Evolutionary conservation across 2,797 vertebrate genomes (phyloP), one percentile per base, ranked within the genome.

Genomic region (Brachyalestes nurse): DNA sequence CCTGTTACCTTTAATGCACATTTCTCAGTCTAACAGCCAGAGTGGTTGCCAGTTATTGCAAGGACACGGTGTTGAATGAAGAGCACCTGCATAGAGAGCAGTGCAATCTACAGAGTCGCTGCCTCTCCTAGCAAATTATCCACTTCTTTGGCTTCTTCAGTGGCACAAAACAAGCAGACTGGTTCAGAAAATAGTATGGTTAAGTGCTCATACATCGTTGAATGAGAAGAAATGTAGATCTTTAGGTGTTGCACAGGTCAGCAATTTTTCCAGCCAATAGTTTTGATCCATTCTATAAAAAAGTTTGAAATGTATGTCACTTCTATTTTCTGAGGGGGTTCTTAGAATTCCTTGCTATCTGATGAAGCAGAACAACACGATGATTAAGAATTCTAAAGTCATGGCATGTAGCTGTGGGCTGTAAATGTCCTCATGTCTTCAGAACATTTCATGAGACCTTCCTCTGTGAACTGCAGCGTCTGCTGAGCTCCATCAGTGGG

Each of bases 31-130:
- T 28, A 57, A n/a, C 17, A 62, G 72, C 19, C 70, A 55, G 6
- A 58, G 78, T 28, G 21, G n/a, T 80, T 58, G 21, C 23, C 17
- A 53, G 6, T 21, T 64, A 45, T 53, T 25, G 53, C 64, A 75
- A 42, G 65, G 55, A 64, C 34, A 57, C 49, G 62, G 53, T 81
- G 64, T 53, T 81, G 57, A 81, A 81, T 42, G 47, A 25, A 57
- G 34, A 60, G 47, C 34, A 71, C 73, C 73, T 58, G 9, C 5
- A 0, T 28, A 28, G 42, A 70, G 57, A 81, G 72, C 57, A 70
- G 75, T 25, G 67, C 60, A 28, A 64, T 61, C 72, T 42, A 70
- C 45, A 12, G 19, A 64, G 28, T 64, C 45, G 28, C 65, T 76
- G 74, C 16, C 76, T 42, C 66, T 34, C 61, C 51, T 45, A 62